Conservation (phyloP, 1,140 invertebrate species). For the Subanguina moxae region DNA sequence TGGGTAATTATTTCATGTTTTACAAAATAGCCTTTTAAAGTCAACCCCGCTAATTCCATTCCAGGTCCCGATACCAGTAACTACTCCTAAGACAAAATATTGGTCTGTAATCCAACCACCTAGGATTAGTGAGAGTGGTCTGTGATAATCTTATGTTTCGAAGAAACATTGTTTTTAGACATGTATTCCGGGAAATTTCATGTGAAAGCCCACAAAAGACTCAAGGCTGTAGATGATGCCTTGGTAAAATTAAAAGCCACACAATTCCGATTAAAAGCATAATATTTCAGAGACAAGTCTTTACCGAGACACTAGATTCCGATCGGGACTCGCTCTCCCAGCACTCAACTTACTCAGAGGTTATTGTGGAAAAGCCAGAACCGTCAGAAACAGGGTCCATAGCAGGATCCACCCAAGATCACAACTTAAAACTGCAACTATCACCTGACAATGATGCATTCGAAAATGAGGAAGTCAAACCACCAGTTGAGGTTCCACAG, state of each 20-base stretch:
- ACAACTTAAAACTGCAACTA: not conserved
- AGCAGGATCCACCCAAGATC: not conserved
- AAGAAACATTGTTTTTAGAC: not conserved
- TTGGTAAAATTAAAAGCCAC: not conserved
- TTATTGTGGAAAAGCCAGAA: not conserved
- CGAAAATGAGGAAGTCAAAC: not conserved
- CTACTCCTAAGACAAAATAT: too few species aligned
- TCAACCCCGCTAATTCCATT: too few species aligned
- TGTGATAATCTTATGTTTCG: not conserved
- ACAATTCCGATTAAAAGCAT: not conserved
- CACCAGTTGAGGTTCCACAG: not conserved
- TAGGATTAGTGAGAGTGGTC: too few species aligned
- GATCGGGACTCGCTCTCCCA: not conserved
- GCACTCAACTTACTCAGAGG: not conserved
- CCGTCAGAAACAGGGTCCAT: not conserved
- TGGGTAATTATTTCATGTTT: not conserved
- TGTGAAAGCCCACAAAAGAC: not conserved
- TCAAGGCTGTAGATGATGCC: not conserved
- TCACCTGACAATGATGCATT: not conserved
- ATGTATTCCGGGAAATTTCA: not conserved
- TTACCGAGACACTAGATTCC: not conserved
- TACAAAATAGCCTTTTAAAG: not conserved
- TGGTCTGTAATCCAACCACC: too few species aligned
- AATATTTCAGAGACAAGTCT: not conserved
- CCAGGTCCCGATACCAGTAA: too few species aligned